phyloP scores from a whole-genome alignment of 2,888 invertebrate species.

The Thera britannica region DNA sequence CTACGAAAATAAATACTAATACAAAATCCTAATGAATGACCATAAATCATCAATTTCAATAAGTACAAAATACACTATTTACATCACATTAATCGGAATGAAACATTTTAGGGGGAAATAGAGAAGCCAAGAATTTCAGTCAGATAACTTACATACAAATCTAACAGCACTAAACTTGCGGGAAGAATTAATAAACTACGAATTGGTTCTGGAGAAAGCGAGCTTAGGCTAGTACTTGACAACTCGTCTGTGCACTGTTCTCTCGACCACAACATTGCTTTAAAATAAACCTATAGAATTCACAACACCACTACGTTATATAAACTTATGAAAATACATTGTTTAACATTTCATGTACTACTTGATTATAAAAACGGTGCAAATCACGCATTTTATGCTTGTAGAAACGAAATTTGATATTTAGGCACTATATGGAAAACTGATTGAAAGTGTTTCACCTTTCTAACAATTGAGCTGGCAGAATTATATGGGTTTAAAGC shows the following conservation, averaged over 20 bases:
- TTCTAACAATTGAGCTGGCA: constrained; percentile 10
- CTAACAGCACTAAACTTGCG: constrained; percentile 25
- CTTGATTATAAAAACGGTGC: constrained; percentile 25
- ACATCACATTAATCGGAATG: constrained; percentile 69
- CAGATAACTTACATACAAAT: constrained; percentile 51
- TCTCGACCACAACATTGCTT: constrained; percentile 1
- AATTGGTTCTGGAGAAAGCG: constrained; percentile 8
- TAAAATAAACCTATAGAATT: constrained; percentile 38
- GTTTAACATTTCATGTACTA: constrained; percentile 33
- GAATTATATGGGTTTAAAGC: neutral
- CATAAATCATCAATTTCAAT: constrained; percentile 46
- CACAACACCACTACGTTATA: constrained; percentile 45
- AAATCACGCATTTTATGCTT: constrained; percentile 30
- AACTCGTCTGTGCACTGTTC: neutral
- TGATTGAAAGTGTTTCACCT: constrained; percentile 3
- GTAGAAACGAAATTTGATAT: neutral
- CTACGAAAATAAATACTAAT: constrained; percentile 32
- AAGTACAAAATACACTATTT: constrained; percentile 77
- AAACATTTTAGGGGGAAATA: constrained; percentile 47
- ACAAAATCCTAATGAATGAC: constrained; percentile 41
- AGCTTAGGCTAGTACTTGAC: neutral
- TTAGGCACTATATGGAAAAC: constrained; percentile 4
- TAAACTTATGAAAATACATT: constrained; percentile 45
- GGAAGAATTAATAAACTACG: constrained; percentile 13
- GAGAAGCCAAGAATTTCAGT: constrained; percentile 50